A percentile compares a stretch with the other conserved stretches of the same genome.
These are phyloP conservation scores for Cerastis rubricosa DNA, from an alignment of 2,888 invertebrate species.

Conservation along the genomic window DNA sequence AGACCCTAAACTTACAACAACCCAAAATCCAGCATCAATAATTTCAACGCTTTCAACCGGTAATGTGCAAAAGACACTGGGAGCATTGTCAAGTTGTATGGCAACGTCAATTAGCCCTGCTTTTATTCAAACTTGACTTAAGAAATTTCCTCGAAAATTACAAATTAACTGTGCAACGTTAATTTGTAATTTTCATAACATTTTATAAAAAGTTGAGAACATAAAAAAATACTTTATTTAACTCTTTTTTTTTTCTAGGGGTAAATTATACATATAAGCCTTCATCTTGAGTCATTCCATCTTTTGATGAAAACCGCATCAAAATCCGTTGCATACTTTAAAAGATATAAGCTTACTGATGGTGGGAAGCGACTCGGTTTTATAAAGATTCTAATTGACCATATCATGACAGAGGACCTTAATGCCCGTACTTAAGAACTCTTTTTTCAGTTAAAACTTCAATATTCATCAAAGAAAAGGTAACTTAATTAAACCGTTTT, in stretches of 20 bases:
- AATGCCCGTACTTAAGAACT: not conserved
- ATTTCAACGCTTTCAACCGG: not conserved
- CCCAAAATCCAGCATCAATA: not conserved
- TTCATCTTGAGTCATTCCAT: no score
- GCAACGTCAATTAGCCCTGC: not conserved
- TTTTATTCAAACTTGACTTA: not conserved
- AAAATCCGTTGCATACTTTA: no score
- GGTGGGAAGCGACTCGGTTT: no score
- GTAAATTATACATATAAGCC: no score
- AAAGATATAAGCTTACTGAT: no score
- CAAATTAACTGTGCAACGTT: not conserved
- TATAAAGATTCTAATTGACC: no score
- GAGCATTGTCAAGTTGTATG: not conserved
- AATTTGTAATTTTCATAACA: no score
- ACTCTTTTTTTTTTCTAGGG: no score
- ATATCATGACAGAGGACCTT: not conserved
- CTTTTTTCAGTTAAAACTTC: not conserved
- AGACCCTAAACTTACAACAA: not conserved
- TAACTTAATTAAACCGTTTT: slow-evolving; percentile 16
- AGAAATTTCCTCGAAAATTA: not conserved
- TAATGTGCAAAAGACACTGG: not conserved
- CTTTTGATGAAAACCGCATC: no score
- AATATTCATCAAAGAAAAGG: slow-evolving; percentile 2
- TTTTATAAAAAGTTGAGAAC: not conserved
- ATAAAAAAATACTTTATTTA: not conserved